These are phyloP conservation scores for Epistrophe eligans DNA, from an alignment of 2,888 invertebrate species.

Conservation along the genomic window DNA sequence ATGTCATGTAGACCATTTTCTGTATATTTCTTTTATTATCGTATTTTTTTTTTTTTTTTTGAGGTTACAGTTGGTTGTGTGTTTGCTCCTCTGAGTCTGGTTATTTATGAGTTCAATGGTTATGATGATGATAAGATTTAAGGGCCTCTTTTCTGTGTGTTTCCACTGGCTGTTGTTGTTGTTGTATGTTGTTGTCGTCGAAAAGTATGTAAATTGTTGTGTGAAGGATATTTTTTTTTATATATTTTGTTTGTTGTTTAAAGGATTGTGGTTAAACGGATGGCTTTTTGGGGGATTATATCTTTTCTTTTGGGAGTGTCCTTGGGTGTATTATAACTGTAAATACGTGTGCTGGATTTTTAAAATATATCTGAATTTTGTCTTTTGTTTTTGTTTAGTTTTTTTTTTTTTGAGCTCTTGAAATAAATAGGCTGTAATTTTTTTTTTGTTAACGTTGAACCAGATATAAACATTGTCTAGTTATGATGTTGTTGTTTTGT, in stretches of 20 bases:
- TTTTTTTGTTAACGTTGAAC: constrained; percentile 50
- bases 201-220: constrained; percentile 60
- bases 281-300: constrained; percentile 55
- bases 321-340: constrained; percentile 41
- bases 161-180: constrained; percentile 2
- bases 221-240: constrained; percentile 27
- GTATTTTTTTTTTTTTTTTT: constrained; percentile 22
- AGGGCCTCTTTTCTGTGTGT: constrained; percentile 41
- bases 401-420: constrained; percentile 11
- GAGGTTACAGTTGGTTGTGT: constrained; percentile 30
- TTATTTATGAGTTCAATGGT: constrained; percentile 74
- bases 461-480: constrained; percentile 33
- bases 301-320: constrained; percentile 43
- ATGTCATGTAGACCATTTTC: constrained; percentile 70
- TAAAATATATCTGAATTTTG: constrained; percentile 26
- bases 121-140: constrained; percentile 74
- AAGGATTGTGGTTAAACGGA: constrained; percentile 61
- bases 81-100: constrained; percentile 39
- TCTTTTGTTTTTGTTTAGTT: constrained; percentile 11
- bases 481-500: constrained; percentile 11
- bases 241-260: neutral
- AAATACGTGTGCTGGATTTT: constrained; percentile 33
- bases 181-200: constrained; percentile 10
- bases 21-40: constrained; percentile 5
- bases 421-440: constrained; percentile 63